These are phyloP conservation scores for Helleia helle DNA, from an alignment of 2,888 invertebrate species.

Conservation along the genomic window DNA sequence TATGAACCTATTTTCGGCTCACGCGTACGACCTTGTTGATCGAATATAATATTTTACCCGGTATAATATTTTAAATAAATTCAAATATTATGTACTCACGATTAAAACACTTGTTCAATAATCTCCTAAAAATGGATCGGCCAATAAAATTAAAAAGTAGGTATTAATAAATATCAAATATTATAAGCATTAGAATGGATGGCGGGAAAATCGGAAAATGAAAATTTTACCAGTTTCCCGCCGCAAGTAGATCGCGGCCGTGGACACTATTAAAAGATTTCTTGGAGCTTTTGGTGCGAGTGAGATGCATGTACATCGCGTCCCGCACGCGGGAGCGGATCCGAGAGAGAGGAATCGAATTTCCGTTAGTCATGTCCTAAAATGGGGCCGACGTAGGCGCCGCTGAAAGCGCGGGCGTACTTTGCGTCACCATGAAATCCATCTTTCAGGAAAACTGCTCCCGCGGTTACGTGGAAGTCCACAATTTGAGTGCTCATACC, in stretches of 20 bases:
- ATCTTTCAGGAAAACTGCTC: slow-evolving; percentile 66
- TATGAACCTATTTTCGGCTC: slow-evolving; percentile 48
- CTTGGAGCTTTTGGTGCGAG: slow-evolving; percentile 70
- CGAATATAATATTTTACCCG: slow-evolving; percentile 5
- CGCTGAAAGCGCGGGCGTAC: slow-evolving; percentile 72
- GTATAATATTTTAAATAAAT: too few relatives aligned
- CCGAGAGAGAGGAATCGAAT: slow-evolving; percentile 75
- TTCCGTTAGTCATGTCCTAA: slow-evolving; percentile 82
- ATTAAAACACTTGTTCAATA: too few relatives aligned
- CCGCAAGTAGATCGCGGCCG: slow-evolving; percentile 73
- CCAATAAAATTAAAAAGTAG: too few relatives aligned
- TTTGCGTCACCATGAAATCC: slow-evolving; percentile 69
- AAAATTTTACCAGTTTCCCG: slow-evolving; percentile 61
- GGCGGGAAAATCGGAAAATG: slow-evolving; percentile 40
- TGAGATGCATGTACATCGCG: slow-evolving; percentile 50
- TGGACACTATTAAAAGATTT: slow-evolving; percentile 76
- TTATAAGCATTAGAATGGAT: slow-evolving; percentile 20
- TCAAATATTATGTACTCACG: too few relatives aligned
- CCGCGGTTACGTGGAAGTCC: slow-evolving; percentile 36
- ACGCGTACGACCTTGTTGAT: slow-evolving; percentile 14
- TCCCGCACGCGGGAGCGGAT: slow-evolving; percentile 65
- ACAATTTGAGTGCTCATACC: slow-evolving; percentile 27
- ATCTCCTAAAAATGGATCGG: too few relatives aligned
- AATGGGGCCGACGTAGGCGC: slow-evolving; percentile 78
- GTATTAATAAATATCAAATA: background rate